Evolutionary conservation across 2,888 invertebrate species (phyloP), one percentile per base, ranked within the genome.

Genomic region (Cerastis rubricosa): DNA sequence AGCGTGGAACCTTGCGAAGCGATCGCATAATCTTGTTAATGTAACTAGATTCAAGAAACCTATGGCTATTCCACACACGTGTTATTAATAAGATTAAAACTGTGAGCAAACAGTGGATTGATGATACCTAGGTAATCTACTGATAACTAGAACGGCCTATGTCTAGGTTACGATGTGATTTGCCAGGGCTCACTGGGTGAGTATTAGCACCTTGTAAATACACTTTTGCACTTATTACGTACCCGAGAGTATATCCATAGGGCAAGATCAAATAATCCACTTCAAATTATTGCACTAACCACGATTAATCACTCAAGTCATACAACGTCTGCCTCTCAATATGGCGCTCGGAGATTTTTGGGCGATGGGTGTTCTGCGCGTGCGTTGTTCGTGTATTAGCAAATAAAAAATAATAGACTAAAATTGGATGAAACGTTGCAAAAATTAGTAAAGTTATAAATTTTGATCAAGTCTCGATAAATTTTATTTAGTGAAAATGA

Each of bases 41-140:
- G 97, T 98, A 98, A 98, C 97, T 97, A 97, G 98, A 98, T 98
- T 98, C 97, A 96, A 97, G 98, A 98, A 98, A 98, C 97, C 97
- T 97, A 97, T 97, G 96, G 95, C 96, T 96, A 96, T 95, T 96
- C 93, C 94, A 95, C 96, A 97, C 97, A 97, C 97, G 97, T 97
- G 97, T 97, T 97, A 97, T 96, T 97, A 97, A 97, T 97, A 97
- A 97, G 97, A 97, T 97, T 97, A 97, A 97, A 97, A 96, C 94
- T 95, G 95, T 97, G 97, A 97, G 96, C 96, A 96, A 96, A 97
- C 96, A 97, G 97, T 95, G 96, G 96, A 96, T 97, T 96, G 96
- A 96, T 95, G 97, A 97, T 96, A 95, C 95, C 95, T 96, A 95
- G 95, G 95, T 95, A 96, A 97, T 97, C 96, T 97, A 97, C 96